Evolutionary conservation across 2,113 vertebrate genomes (phyloP).

Genomic region (Atlantisia rogersi): DNA sequence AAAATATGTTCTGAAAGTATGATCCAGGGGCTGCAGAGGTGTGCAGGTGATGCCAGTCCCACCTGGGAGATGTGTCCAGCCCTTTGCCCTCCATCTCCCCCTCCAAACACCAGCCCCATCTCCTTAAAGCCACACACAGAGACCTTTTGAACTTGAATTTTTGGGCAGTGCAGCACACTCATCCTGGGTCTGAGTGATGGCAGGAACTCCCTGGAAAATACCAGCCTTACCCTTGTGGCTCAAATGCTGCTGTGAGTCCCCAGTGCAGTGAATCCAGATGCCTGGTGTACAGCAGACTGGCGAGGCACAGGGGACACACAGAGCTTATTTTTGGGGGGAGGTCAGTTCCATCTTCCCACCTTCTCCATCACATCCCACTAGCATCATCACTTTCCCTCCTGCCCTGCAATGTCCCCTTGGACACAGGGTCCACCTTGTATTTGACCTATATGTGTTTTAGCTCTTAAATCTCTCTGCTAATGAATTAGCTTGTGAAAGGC

Average conservation of each 20-base stretch:
- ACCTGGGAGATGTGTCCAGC: rapidly evolving
- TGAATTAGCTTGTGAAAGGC: background rate
- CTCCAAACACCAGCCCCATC: background rate
- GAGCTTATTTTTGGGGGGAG: background rate
- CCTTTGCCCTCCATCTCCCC: rapidly evolving
- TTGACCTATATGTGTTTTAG: background rate
- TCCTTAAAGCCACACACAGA: rapidly evolving
- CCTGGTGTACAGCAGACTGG: rapidly evolving
- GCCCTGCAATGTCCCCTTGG: background rate
- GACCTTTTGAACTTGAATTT: background rate
- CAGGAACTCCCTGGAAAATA: background rate
- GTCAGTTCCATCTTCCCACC: background rate
- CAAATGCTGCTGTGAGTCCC: rapidly evolving
- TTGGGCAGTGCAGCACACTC: background rate
- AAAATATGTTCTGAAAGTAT: background rate
- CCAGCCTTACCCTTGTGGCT: background rate
- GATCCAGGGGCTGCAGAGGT: rapidly evolving
- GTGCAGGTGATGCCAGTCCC: too few species aligned
- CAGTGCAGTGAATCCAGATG: rapidly evolving
- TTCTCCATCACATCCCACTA: background rate
- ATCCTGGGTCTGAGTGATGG: rapidly evolving
- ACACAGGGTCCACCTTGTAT: rapidly evolving
- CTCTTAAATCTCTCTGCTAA: background rate
- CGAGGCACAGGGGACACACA: background rate
- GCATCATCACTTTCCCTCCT: background rate